These are phyloP conservation scores for Archivesica marissinica DNA, from an alignment of 1,140 invertebrate species.

Conservation along the genomic window DNA sequence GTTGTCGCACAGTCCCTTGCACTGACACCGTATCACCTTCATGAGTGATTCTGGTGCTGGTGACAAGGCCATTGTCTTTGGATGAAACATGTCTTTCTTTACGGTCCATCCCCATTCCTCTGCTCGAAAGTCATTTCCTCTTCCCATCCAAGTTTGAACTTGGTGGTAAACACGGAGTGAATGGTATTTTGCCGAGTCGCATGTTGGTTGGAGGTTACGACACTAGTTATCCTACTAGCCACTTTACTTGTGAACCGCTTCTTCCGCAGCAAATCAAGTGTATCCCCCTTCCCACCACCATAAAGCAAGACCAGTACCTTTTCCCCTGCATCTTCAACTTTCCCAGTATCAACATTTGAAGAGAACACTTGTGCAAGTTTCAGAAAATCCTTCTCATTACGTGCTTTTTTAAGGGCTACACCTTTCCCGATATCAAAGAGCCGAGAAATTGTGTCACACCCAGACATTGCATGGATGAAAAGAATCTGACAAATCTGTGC, in stretches of 20 bases:
- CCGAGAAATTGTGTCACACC: not conserved
- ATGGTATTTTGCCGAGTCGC: not conserved
- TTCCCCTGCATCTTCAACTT: not conserved
- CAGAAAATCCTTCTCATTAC: too few relatives aligned
- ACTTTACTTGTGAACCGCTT: not conserved
- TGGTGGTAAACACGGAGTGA: not conserved
- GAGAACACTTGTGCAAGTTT: too few relatives aligned
- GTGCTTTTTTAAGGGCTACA: not conserved
- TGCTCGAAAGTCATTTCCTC: not conserved
- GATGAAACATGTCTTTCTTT: not conserved
- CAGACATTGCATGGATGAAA: not conserved
- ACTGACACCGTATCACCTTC: conserved; percentile 1
- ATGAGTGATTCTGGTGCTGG: conserved; percentile 12
- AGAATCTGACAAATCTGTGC: not conserved
- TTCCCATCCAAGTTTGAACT: not conserved
- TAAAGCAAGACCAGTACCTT: not conserved
- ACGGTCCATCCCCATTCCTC: not conserved
- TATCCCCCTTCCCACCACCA: not conserved
- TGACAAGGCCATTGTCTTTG: not conserved
- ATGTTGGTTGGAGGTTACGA: not conserved
- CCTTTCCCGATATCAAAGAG: not conserved
- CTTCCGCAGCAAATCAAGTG: not conserved
- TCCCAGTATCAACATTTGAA: too few relatives aligned
- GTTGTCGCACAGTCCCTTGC: conserved; percentile 13
- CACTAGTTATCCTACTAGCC: not conserved